Percentiles rank a stretch among this genome's conserved stretches.
Evolutionary conservation across 2,888 invertebrate species (phyloP).

Genomic region (Acleris sparsana): DNA sequence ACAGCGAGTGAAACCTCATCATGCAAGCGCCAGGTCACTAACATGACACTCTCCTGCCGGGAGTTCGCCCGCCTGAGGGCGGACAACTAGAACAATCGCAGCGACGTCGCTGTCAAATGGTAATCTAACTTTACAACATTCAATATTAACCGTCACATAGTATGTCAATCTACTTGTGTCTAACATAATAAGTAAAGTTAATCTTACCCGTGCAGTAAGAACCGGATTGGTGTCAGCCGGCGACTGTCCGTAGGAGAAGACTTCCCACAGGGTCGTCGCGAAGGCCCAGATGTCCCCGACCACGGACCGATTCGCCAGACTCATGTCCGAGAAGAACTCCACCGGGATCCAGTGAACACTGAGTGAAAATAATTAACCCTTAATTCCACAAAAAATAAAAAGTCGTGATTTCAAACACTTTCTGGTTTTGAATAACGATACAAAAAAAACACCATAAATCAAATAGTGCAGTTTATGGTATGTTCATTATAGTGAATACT

Average conservation of each 20-base stretch:
- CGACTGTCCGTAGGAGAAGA: constrained; percentile 90
- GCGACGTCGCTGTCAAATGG: not conserved
- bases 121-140: not conserved
- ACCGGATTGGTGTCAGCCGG: constrained; percentile 74
- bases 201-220: constrained; percentile 68
- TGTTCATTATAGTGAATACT: not conserved
- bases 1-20: no score
- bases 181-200: not conserved
- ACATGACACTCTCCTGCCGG: no score
- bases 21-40: no score
- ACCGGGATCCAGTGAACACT: constrained; percentile 96
- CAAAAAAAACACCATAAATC: no score
- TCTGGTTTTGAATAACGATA: no score
- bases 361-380: constrained; percentile 29
- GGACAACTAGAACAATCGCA: no score
- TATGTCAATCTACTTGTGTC: no score
- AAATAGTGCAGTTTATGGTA: no score
- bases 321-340: constrained; percentile 89
- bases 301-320: constrained; percentile 86
- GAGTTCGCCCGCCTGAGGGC: no score
- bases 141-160: not conserved
- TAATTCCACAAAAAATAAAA: no score
- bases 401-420: no score
- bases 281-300: constrained; percentile 95
- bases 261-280: constrained; percentile 96